Evolutionary conservation across 1,140 invertebrate genomes (phyloP), one percentile per base, ranked within the genome.

Genomic region (Calosoma granatense): DNA sequence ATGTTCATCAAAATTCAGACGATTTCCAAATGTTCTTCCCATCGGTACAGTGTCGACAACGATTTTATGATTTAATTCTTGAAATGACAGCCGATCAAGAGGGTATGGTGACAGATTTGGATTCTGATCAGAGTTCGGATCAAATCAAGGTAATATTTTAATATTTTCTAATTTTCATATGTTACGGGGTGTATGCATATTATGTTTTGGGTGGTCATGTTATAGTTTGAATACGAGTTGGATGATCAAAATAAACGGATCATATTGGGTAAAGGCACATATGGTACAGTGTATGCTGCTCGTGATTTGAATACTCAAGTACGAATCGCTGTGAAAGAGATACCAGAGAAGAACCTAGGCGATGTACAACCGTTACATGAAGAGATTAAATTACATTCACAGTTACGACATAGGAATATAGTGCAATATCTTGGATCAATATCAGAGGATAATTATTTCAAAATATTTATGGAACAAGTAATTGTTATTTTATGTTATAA

Each of bases 381-480:
- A 76, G 97, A 99, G 76, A 99, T 99, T 62, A 87, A 94, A 68
- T 79, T 99, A 20, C 97, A 99, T 74, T 97, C 95, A 14, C 93
- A 97, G 69, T 73, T 99, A 26, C 78, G 91, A 1, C 96, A 99
- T 73, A 79, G 91, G 63, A 99, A 99, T 76, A 99, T 99, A 68
- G 97, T 99, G 0, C 92, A 83, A 74, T 99, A 99, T 72, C 79
- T 98, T 22, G 97, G 96, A 0, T 98, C 94, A 22, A 80, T 93
- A 30, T 94, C 91, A 59, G 94, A 97, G 71, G 86, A 94, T 72
- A 94, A 93, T 39, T 92, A 81, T 70, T 96, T 94, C 67, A 98
- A 98, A 76, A 99, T 99, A 64, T 96, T 98, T 70, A 99, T 99
- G 97, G 97, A 99, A 72, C 92, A 97, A 81, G 96, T 94, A 30